phyloP scores from a whole-genome alignment of 2,113 vertebrate genomes.

The Phainopepla nitens region DNA sequence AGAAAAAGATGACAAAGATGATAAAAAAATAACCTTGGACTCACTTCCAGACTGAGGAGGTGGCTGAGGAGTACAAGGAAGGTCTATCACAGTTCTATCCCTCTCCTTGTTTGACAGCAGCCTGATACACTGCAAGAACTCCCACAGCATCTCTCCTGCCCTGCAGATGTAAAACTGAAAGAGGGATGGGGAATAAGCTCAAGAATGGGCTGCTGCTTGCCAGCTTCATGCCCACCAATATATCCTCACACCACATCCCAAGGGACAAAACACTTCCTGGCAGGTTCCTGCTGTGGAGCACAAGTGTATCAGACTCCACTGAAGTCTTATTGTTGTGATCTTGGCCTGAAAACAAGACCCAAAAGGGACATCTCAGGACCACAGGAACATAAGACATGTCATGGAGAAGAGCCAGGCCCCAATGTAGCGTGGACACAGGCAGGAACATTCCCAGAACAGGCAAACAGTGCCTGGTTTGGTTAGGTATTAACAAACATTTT shows the following conservation, averaged over 20 bases:
- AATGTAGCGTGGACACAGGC: fast-evolving
- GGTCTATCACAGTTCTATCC: not conserved
- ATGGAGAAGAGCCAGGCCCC: not conserved
- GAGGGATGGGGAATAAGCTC: not conserved
- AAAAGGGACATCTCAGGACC: not conserved
- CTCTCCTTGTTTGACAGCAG: not conserved
- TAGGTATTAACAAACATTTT: not conserved
- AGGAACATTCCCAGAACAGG: not conserved
- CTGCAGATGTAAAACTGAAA: not conserved
- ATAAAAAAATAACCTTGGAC: not conserved
- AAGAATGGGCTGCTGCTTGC: not conserved
- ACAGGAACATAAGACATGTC: fast-evolving
- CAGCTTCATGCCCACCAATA: not conserved
- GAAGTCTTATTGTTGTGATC: not conserved
- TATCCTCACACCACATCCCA: not conserved
- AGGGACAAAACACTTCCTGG: not conserved
- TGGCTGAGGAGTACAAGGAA: not conserved
- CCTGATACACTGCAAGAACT: not conserved
- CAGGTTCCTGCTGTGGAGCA: not conserved
- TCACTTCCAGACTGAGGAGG: not conserved
- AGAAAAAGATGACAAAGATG: not conserved
- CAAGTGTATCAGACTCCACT: too few relatives aligned
- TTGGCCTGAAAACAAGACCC: not conserved
- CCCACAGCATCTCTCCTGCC: not conserved
- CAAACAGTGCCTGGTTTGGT: not conserved